Percentiles rank a stretch among this genome's conserved stretches.
Conservation (phyloP, 1,140 invertebrate species). For the Drosophila arizonae region DNA sequence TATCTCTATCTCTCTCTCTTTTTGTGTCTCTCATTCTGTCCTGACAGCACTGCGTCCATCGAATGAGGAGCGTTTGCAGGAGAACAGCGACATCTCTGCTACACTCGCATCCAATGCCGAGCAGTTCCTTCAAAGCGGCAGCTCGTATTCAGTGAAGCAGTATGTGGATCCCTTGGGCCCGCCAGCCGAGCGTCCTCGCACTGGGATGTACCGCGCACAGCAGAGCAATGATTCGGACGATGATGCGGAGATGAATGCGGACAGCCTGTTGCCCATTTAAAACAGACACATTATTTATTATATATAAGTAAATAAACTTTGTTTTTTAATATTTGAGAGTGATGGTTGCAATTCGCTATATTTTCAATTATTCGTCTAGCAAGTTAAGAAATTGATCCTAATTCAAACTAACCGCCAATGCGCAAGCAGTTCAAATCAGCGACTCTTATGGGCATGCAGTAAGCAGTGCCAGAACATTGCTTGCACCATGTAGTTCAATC, state of each 20-base stretch:
- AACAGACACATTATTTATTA: too few relatives aligned
- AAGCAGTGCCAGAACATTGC: background rate
- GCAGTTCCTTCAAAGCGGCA: slow-evolving; percentile 38
- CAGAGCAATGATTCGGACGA: slow-evolving; percentile 90
- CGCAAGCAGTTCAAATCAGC: background rate
- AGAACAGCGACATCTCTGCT: slow-evolving; percentile 48
- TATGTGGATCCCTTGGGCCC: slow-evolving; percentile 91
- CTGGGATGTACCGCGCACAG: slow-evolving; percentile 86
- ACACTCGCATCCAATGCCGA: slow-evolving; percentile 34
- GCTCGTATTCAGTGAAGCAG: slow-evolving; percentile 38
- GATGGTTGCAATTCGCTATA: too few relatives aligned
- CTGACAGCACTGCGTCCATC: slow-evolving; percentile 39
- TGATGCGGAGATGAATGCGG: slow-evolving; percentile 89
- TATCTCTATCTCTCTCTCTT: background rate
- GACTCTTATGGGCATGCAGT: too few relatives aligned
- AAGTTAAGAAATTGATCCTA: too few relatives aligned
- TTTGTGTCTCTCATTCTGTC: background rate
- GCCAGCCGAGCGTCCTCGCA: slow-evolving; percentile 89
- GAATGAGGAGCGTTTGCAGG: slow-evolving; percentile 54
- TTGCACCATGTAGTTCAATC: background rate
- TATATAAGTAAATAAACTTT: too few relatives aligned
- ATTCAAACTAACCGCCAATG: background rate
- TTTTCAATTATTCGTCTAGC: too few relatives aligned
- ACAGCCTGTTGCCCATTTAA: slow-evolving; percentile 89
- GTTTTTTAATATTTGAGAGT: too few relatives aligned